These are phyloP conservation scores for Synodontis membranacea DNA, from an alignment of 2,113 vertebrate species.

Conservation along the genomic window DNA sequence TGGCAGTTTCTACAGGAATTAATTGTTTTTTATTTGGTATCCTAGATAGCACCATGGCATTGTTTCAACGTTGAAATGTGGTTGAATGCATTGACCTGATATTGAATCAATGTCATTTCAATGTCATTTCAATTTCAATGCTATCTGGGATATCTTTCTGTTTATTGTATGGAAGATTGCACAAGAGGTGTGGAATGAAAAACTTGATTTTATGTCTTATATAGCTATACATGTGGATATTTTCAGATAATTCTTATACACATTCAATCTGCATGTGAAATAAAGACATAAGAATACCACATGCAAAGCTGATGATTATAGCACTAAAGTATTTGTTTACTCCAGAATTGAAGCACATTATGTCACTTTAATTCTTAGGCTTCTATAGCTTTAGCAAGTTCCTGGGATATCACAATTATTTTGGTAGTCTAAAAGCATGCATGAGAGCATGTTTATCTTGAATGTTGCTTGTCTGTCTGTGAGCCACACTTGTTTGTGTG, in stretches of 20 bases:
- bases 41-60: no score
- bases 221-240: background rate
- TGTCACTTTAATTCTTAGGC: background rate
- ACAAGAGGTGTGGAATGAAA: background rate
- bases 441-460: background rate
- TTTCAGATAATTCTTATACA: background rate
- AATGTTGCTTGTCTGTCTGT: background rate
- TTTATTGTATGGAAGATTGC: background rate
- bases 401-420: background rate
- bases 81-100: no score
- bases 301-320: background rate
- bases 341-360: background rate
- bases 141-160: no score
- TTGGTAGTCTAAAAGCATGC: background rate
- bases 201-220: background rate
- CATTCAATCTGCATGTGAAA: background rate
- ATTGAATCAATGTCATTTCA: no score
- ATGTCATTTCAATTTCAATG: no score
- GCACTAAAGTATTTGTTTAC: background rate
- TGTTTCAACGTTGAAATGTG: no score
- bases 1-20: background rate
- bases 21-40: background rate
- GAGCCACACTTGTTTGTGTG: background rate
- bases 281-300: background rate
- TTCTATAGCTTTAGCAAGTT: background rate